A percentile compares a stretch with the other conserved stretches of the same genome.
These are phyloP conservation scores for Balaenoptera acutorostrata DNA, from an alignment of 2,113 vertebrate genomes.

Conservation along the genomic window DNA sequence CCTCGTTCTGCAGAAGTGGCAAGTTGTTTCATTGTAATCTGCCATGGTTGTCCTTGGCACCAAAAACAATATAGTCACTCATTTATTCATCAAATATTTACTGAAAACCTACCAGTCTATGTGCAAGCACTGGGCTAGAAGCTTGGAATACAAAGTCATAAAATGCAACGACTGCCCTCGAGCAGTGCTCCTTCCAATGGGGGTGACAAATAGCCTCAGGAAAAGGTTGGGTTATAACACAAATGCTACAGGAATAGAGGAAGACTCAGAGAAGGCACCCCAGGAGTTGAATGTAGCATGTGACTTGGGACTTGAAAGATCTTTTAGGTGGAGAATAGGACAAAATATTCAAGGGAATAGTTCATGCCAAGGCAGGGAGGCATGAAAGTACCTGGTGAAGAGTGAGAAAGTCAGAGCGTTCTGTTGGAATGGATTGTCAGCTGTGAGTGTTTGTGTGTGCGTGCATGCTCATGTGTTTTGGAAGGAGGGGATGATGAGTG, in stretches of 20 bases:
- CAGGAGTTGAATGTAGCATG: background rate
- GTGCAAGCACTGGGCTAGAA: background rate
- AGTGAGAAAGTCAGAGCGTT: background rate
- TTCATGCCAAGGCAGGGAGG: background rate
- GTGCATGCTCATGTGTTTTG: too few relatives aligned
- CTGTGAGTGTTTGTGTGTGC: too few relatives aligned
- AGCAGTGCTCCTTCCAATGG: background rate
- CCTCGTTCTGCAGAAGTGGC: background rate
- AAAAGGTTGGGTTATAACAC: background rate
- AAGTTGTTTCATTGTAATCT: background rate
- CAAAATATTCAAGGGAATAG: background rate
- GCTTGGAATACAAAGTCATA: background rate
- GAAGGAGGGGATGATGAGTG: background rate
- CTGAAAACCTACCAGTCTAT: background rate
- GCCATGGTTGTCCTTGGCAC: background rate
- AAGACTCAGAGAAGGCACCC: background rate
- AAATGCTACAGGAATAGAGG: background rate
- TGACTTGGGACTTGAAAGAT: background rate
- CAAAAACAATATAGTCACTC: background rate
- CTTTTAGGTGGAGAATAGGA: background rate
- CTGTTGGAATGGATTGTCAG: background rate
- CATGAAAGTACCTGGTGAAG: background rate
- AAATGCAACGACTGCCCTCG: background rate
- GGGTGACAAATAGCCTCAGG: background rate
- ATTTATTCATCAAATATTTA: background rate